Evolutionary conservation across 2,113 vertebrate genomes (phyloP), one percentile per base, ranked within the genome.

Genomic region (Calidris pygmaea): DNA sequence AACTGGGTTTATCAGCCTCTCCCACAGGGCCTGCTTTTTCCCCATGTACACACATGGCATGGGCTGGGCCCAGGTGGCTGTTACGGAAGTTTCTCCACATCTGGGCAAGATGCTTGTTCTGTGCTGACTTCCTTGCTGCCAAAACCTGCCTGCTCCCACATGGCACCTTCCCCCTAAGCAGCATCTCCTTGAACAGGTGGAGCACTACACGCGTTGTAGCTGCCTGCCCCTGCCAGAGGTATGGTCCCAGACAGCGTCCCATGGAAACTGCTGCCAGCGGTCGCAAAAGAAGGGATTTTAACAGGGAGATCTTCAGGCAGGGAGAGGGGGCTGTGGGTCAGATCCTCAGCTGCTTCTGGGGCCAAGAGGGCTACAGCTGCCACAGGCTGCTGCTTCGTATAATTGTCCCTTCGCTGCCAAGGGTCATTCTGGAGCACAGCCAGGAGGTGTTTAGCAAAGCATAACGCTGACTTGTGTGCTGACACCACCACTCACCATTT

Each of bases 211-310:
- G 24, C 1, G 3, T 21, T 53, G 58, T 7, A 66, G 32, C 26
- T 85, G 70, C 34, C 39, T 10, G 26, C 14, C 35, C 35, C 29
- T 15, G 20, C 72, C 75, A 45, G 56, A n/a, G 50, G 11, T 22
- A 15, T 0, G 0, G 4, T 50, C 39, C 34, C 32, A 68, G 41
- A 17, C 37, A 23, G 21, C 10, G 5, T 29, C 65, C 60, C 77
- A 55, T 2, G 3, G 23, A 26, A 6, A 23, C 53, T 73, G 35
- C 62, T 85, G 78, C 35, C 45, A 87, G 71, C 10, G 1, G 19
- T 35, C 5, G 9, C 63, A 32, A 41, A 80, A 35, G 34, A 70
- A 53, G 20, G 22, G 20, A 10, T 74, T 93, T 91, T n/a, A 75
- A 35, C 2, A 7, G 55, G 12, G 47, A 53, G 60, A 30, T 22